Conservation (phyloP, 2,797 vertebrate species). For the Saguinus oedipus region DNA sequence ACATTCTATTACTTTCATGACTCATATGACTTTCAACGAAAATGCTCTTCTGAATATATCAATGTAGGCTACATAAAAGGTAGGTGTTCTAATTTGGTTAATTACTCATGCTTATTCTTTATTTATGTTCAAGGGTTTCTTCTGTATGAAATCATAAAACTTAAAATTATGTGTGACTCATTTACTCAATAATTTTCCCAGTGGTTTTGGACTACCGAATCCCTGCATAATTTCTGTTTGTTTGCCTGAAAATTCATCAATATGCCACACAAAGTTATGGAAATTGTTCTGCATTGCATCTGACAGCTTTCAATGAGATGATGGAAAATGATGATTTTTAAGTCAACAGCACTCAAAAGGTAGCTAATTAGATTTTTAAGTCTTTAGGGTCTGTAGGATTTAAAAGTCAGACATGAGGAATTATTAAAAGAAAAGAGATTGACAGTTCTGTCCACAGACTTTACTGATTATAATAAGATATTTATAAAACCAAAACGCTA, state of each 20-base stretch:
- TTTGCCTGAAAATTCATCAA: conserved; percentile 53
- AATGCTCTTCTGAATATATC: not conserved
- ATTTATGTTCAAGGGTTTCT: not conserved
- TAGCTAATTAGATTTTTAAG: conserved; percentile 77
- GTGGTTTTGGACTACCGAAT: not conserved
- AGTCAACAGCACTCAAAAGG: conserved; percentile 64
- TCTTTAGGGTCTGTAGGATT: conserved; percentile 51
- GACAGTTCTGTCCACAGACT: conserved; percentile 61
- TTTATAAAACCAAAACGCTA: conserved; percentile 54
- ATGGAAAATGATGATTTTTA: conserved; percentile 70
- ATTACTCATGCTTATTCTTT: conserved; percentile 31
- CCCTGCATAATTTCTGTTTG: not conserved
- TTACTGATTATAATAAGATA: conserved; percentile 64
- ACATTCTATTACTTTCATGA: not conserved
- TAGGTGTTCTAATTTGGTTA: conserved; percentile 2
- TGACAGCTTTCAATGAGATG: conserved; percentile 64
- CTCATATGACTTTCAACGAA: not conserved
- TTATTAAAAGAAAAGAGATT: conserved; percentile 72
- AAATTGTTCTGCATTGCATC: conserved; percentile 64
- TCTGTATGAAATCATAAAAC: conserved; percentile 30
- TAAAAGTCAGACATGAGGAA: conserved; percentile 69
- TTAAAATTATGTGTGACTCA: conserved; percentile 29
- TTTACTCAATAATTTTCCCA: not conserved
- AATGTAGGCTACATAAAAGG: not conserved
- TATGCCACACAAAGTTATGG: not conserved